Percentiles rank a stretch among this genome's conserved stretches.
These are phyloP conservation scores for Agelastica alni DNA, from an alignment of 2,888 invertebrate genomes.

Conservation along the genomic window DNA sequence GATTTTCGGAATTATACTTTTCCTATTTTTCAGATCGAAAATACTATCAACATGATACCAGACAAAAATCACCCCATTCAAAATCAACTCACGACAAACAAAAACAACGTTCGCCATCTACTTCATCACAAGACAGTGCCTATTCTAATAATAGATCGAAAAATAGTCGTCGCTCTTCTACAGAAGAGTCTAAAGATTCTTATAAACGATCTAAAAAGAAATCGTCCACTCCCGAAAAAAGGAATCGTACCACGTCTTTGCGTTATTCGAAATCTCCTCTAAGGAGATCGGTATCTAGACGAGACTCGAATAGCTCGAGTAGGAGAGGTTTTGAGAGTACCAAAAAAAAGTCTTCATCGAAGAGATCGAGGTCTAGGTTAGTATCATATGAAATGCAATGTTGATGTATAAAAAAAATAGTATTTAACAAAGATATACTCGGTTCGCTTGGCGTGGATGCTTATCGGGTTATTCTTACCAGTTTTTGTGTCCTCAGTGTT, in stretches of 20 bases:
- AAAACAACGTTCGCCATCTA: slow-evolving; percentile 30
- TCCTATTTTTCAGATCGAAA: slow-evolving; percentile 32
- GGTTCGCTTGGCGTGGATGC: too few species aligned
- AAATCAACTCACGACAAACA: slow-evolving; percentile 23
- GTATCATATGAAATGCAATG: neutral
- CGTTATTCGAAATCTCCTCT: slow-evolving; percentile 32
- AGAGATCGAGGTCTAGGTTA: slow-evolving; percentile 29
- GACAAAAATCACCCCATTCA: slow-evolving; percentile 16
- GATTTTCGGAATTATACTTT: slow-evolving; percentile 1
- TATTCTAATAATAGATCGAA: slow-evolving; percentile 29
- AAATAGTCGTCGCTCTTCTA: slow-evolving; percentile 32
- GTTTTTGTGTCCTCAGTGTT: too few species aligned
- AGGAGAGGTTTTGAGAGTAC: slow-evolving; percentile 26
- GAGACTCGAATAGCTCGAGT: slow-evolving; percentile 24
- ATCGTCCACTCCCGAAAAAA: slow-evolving; percentile 29
- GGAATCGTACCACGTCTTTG: slow-evolving; percentile 18
- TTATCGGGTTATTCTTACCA: too few species aligned
- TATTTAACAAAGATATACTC: too few species aligned
- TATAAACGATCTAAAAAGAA: slow-evolving; percentile 32
- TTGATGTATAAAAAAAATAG: neutral
- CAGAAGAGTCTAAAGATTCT: slow-evolving; percentile 33
- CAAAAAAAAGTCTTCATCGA: slow-evolving; percentile 20
- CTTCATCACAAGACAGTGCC: slow-evolving; percentile 34
- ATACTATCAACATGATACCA: slow-evolving; percentile 21
- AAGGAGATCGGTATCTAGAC: slow-evolving; percentile 24